Conservation (phyloP, 2,797 vertebrate genomes). For the Remorina albescens region DNA sequence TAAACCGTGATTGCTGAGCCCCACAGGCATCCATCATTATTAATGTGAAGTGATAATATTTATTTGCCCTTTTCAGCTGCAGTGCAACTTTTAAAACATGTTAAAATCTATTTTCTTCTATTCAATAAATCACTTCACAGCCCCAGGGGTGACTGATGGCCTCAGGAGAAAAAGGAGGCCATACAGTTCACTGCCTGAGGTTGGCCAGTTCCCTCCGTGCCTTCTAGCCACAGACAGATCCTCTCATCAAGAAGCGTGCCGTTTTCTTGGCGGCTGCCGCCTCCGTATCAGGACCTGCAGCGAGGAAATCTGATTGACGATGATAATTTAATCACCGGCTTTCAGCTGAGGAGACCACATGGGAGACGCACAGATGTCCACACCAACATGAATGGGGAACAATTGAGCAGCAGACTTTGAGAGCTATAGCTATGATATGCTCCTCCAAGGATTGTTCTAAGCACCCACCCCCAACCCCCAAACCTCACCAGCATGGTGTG, state of each 20-base stretch:
- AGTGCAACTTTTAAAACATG: constrained; percentile 13
- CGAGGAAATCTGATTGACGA: constrained; percentile 18
- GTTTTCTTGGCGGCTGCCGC: constrained; percentile 17
- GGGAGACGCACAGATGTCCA: constrained; percentile 27
- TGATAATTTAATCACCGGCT: constrained; percentile 49
- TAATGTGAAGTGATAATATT: constrained; percentile 14
- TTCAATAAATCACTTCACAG: constrained; percentile 17
- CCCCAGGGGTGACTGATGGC: constrained; percentile 22
- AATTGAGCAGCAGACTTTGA: constrained; percentile 21
- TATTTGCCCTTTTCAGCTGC: constrained; percentile 8
- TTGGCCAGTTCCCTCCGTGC: constrained; percentile 4
- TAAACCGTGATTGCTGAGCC: neutral
- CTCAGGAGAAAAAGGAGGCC: constrained; percentile 15
- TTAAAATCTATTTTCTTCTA: constrained; percentile 14
- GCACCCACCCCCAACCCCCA: neutral
- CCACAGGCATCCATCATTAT: constrained; percentile 8
- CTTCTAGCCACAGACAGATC: constrained; percentile 52
- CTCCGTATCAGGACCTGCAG: constrained; percentile 45
- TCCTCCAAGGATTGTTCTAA: constrained; percentile 36
- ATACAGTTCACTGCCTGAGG: constrained; percentile 32
- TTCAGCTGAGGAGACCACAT: constrained; percentile 38
- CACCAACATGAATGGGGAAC: neutral
- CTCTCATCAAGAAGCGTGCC: constrained; percentile 58
- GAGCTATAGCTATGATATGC: constrained; percentile 38
- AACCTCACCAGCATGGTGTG: neutral